These are phyloP conservation scores for Boloria euphrosyne DNA, from an alignment of 2,888 invertebrate genomes.

Conservation along the genomic window DNA sequence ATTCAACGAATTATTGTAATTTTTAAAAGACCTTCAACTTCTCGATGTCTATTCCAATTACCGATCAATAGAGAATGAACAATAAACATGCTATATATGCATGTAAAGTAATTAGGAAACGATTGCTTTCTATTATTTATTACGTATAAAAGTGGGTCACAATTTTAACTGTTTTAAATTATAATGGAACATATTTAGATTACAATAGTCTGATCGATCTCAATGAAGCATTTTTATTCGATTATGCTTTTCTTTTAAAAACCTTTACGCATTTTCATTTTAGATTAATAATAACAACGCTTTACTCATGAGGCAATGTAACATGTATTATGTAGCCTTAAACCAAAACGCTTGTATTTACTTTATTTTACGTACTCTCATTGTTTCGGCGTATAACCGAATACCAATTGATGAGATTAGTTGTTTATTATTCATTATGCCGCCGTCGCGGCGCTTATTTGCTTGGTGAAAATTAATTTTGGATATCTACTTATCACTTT, in stretches of 20 bases:
- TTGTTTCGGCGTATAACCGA: conserved; percentile 36
- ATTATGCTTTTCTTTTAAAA: no score
- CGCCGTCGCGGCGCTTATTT: conserved; percentile 49
- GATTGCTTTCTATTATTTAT: conserved; percentile 12
- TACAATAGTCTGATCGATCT: neutral
- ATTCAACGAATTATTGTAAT: conserved; percentile 22
- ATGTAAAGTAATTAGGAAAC: conserved; percentile 10
- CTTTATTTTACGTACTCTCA: conserved; percentile 25
- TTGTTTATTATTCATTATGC: conserved; percentile 62
- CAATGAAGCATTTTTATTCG: neutral
- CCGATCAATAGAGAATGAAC: conserved; percentile 20
- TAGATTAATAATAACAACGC: neutral
- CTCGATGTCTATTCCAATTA: conserved; percentile 20
- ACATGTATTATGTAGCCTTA: conserved; percentile 14
- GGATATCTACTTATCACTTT: conserved; percentile 41
- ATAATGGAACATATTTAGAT: neutral
- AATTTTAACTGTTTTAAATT: conserved; percentile 6
- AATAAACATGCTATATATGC: conserved; percentile 20
- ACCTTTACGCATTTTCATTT: no score
- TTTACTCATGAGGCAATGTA: neutral
- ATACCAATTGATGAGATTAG: conserved; percentile 54
- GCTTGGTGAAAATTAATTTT: conserved; percentile 50
- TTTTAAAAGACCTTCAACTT: conserved; percentile 23
- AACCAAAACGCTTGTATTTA: conserved; percentile 31
- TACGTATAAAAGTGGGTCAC: conserved; percentile 10